Evolutionary conservation across 2,888 invertebrate genomes (phyloP), one percentile per base, ranked within the genome.

Genomic region (Plebejus anna): DNA sequence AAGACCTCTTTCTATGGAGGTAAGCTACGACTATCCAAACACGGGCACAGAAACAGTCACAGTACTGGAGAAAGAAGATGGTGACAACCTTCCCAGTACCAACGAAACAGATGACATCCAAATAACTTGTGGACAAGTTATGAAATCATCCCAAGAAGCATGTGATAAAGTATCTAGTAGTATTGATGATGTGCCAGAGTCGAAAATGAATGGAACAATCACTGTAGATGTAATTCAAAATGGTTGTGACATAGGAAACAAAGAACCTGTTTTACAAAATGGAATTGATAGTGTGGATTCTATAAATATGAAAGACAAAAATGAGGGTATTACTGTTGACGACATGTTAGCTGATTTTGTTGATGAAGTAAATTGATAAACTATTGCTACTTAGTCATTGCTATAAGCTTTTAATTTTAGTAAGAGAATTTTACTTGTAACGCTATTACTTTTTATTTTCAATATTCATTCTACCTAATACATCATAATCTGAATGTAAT

Each of bases 331-430:
- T 16, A 81, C 84, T 6, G 89, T 93, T 4, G 91, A 92, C 80
- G 93, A 92, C 78, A 94, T 94, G 93, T 80, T 94, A 78, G 92
- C 91, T 22, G 93, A 93, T 84, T 94, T 94, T 81, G 92, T 94
- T 4, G 92, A 94, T 79, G 93, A 94, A 86, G 89, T 92, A 2
- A 86, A 84, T 55, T 81, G 90, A 90, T 77, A 82, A 84, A 82
- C 80, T 66, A 75, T 71, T 66, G 7, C 16, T 7, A 57, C 32
- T 32, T 75, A 66, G 16, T 51, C 11, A 51, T 75, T 47, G 47
- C 32, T 66, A 5, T 36, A 71, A 42, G 42, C 71, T 7, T 66
- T 66, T 55, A 55, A 16, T 55, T 32, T 5, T 1, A 9, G 32
- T 5, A 6, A 2, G 16, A 36, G 4, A 66, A 66, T 66, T 13